Base-by-base conservation (phyloP, 2,797 vertebrate species). In the Chrosomus eos region DNA sequence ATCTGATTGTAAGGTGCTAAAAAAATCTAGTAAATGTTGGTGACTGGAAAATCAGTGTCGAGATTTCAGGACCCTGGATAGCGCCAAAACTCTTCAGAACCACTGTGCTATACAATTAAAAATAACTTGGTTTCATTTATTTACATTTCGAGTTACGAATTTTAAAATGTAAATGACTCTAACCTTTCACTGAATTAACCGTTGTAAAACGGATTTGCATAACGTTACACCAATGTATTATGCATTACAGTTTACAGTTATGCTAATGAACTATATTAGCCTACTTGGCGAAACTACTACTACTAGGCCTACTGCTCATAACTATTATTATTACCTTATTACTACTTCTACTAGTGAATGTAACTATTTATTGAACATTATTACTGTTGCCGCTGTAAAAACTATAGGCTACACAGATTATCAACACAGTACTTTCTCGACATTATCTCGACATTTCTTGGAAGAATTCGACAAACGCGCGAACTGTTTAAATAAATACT, bases 21-120 rank as follows among this genome's bases (percentile, higher is more conserved):
- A 36, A 36, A 38, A 31, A 5, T 75, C 31, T 60, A 60, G 7
- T 28, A 77, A 60, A 40, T 18, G 6, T n/a, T 38, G 23, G 36
- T 60, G 13, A 60, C 33, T 40, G 23, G 16, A 58, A 71, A 21
- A 58, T 40, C 8, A 74, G 31, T 18, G 53, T 4, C 14, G 9
- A 62, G 2, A 8, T 67, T 93, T 93, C 93, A 94, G 94, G 89
- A 95, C 93, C 94, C 89, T 83, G 94, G 94, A 94, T 85, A 93
- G 93, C n/a, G 85, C 89, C 87, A 74, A 4, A 72, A 43, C 60
- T 40, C 33, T 84, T 83, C 38, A 68, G 45, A 85, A 87, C 81
- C 45, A 73, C 85, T 82, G 87, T 73, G 86, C 55, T 28, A 4
- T 4, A 13, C 23, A 48, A 45, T 31, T 18, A 36, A n/a, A 36